Evolutionary conservation across 2,113 vertebrate genomes (phyloP).

Genomic region (Chaetops frenatus): DNA sequence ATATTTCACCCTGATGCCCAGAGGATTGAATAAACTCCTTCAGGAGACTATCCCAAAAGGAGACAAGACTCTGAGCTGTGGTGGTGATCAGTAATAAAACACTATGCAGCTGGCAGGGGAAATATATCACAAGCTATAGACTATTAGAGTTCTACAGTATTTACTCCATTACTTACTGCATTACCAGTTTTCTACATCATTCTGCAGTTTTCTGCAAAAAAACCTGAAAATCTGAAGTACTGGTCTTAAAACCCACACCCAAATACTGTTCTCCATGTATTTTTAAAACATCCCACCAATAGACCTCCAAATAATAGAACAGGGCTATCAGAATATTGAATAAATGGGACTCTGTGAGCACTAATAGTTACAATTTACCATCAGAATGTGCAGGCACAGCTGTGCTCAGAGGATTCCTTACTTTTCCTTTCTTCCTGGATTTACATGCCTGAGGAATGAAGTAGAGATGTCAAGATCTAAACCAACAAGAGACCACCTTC

Average conservation of each 20-base stretch:
- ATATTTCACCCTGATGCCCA: neutral
- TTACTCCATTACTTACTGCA: neutral
- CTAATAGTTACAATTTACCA: neutral
- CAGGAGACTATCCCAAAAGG: neutral
- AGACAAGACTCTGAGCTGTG: neutral
- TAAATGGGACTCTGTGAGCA: neutral
- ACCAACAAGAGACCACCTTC: neutral
- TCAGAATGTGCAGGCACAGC: rapidly evolving
- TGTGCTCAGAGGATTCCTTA: neutral
- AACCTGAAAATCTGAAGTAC: neutral
- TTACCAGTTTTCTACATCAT: neutral
- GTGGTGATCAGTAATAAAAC: neutral
- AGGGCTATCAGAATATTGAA: neutral
- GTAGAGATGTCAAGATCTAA: neutral
- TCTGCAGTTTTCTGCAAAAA: neutral
- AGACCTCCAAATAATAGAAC: rapidly evolving
- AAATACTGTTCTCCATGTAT: neutral
- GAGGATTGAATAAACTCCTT: neutral
- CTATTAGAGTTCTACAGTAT: neutral
- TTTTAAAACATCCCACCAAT: neutral
- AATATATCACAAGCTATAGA: neutral
- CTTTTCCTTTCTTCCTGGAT: neutral
- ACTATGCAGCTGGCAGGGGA: rapidly evolving
- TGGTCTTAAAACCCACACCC: neutral
- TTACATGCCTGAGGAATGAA: neutral